A percentile compares a stretch with the other conserved stretches of the same genome.
Conservation (phyloP, 2,797 vertebrate species). For the Ptychadena robeensis region DNA sequence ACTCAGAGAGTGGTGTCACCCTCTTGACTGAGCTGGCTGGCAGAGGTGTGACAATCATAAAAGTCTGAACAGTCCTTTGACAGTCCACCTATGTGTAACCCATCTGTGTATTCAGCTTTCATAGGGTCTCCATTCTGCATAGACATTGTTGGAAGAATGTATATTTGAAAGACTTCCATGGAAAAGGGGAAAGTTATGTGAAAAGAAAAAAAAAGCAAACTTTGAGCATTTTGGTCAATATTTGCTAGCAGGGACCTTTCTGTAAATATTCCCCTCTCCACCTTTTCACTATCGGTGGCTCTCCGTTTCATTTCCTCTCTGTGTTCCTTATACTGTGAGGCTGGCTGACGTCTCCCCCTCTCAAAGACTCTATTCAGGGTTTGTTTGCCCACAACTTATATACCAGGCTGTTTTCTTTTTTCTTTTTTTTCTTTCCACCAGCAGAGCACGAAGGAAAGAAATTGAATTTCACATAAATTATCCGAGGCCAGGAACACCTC, state of each 20-base stretch:
- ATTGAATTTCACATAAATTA: constrained; percentile 62
- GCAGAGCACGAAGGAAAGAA: constrained; percentile 58
- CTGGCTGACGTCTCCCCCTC: constrained; percentile 40
- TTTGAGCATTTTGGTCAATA: constrained; percentile 34
- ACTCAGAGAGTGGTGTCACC: no score
- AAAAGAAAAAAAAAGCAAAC: constrained; percentile 7
- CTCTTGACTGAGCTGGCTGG: no score
- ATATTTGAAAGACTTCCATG: not conserved
- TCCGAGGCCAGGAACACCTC: constrained; percentile 58
- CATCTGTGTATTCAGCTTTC: no score
- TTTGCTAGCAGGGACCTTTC: constrained; percentile 31
- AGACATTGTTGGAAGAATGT: not conserved
- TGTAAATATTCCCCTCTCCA: constrained; percentile 52
- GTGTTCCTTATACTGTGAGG: constrained; percentile 41
- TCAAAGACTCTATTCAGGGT: constrained; percentile 59
- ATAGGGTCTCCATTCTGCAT: not conserved
- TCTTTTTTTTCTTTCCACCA: constrained; percentile 57
- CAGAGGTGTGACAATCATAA: no score
- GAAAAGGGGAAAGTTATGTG: constrained; percentile 26
- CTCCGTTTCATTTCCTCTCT: constrained; percentile 54
- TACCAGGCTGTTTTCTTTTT: constrained; percentile 43
- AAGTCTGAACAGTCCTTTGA: no score
- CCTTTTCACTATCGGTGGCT: constrained; percentile 46
- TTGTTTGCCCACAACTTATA: constrained; percentile 62
- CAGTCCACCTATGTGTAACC: no score